phyloP scores from a whole-genome alignment of 2,888 invertebrate species.

The Crioceris asparagi region DNA sequence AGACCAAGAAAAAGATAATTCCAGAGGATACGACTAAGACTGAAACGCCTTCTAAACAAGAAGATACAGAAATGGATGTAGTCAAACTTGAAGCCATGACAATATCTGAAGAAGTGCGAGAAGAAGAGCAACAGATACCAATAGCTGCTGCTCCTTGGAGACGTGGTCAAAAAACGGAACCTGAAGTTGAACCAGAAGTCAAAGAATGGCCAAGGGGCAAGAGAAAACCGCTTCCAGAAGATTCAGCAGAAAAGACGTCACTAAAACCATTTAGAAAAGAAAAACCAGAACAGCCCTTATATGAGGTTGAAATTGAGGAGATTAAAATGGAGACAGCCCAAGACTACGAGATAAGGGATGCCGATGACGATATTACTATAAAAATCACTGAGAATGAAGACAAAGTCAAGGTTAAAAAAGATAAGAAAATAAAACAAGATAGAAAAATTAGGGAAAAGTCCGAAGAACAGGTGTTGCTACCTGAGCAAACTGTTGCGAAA shows the following conservation, averaged over 20 bases:
- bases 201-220: constrained; percentile 30
- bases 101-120: constrained; percentile 27
- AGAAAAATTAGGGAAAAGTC: constrained; percentile 34
- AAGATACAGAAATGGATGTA: constrained; percentile 18
- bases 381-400: constrained; percentile 12
- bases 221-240: constrained; percentile 35
- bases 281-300: constrained; percentile 25
- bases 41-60: constrained; percentile 25
- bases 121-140: constrained; percentile 22
- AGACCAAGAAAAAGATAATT: constrained; percentile 22
- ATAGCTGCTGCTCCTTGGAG: constrained; percentile 28
- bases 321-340: constrained; percentile 23
- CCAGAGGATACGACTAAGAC: constrained; percentile 34
- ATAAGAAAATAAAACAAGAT: constrained; percentile 16
- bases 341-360: constrained; percentile 34
- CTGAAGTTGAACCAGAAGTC: constrained; percentile 28
- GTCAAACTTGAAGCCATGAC: constrained; percentile 32
- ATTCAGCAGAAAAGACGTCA: constrained; percentile 37
- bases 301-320: constrained; percentile 36
- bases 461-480: constrained; percentile 22
- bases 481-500: constrained; percentile 20
- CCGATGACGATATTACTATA: constrained; percentile 22
- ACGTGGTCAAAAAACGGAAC: constrained; percentile 36
- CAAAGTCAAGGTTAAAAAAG: constrained; percentile 1
- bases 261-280: constrained; percentile 34